Evolutionary conservation across 2,113 vertebrate genomes (phyloP), one percentile per base, ranked within the genome.

Genomic region (Smithornis capensis): DNA sequence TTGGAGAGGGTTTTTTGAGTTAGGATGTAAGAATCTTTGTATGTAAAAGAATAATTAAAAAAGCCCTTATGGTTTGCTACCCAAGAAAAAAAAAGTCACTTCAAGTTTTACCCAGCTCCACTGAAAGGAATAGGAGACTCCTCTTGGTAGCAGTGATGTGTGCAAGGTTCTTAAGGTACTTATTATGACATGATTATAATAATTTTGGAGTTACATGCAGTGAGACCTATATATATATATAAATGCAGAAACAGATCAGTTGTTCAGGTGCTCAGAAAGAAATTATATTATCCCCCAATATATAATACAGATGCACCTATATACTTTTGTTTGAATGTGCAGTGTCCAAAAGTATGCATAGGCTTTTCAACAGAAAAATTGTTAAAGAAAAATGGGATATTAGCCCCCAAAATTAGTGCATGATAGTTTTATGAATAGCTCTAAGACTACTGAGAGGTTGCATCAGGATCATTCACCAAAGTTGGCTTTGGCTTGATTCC

Each of bases 401-500:
- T 68, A 52, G 4, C 22, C 57, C 78, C 38, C 44, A 68, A 92
- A 85, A 87, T 47, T 70, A 21, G 3, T 57, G n/a, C 15, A 33
- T 7, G 12, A 45, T 31, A 31, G 17, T 88, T 85, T 75, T 62
- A 70, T 40, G 57, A 90, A 83, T 78, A 92, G 63, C 31, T 49
- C 28, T 55, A 70, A 44, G 44, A 90, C 44, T 85, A 42, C 10
- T 14, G 71, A 79, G 52, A 67, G 1, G 1, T 42, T 23, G 37
- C 33, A 81, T 86, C 53, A 59, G 33, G 47, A 86, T 83, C 37
- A 77, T 87, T 83, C 7, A 2, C 57, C 24, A 73, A 74, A 83
- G 81, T 68, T 80, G 89, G 28, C 25, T 81, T 93, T 91, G 84
- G 37, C 31, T 95, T 89, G 37, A 35, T 84, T 89, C 78, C 60